These are phyloP conservation scores for Leucophenga montana DNA, from an alignment of 2,888 invertebrate genomes.

Conservation along the genomic window DNA sequence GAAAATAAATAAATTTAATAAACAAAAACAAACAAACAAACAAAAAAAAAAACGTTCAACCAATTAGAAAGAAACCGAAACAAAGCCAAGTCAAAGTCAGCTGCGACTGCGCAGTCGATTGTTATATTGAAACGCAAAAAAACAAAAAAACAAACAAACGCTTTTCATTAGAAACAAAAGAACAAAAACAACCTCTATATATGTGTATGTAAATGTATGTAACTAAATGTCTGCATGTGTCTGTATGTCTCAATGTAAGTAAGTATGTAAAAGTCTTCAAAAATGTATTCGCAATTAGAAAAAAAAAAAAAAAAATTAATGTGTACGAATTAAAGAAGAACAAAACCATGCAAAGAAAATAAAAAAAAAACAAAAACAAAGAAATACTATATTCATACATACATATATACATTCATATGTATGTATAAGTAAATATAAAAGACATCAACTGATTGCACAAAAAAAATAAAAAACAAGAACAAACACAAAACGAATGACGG, in stretches of 20 bases:
- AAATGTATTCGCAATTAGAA: conserved; percentile 34
- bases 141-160: not conserved
- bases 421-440: no score
- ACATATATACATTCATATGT: no score
- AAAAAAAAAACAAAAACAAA: not conserved
- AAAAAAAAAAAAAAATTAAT: conserved; percentile 36
- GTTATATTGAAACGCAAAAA: not conserved
- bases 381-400: no score
- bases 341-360: not conserved
- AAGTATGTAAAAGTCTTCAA: no score
- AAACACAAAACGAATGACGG: not conserved
- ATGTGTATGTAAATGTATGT: conserved; percentile 37
- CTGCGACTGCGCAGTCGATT: not conserved
- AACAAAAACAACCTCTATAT: not conserved
- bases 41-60: not conserved
- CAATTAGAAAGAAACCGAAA: not conserved
- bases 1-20: not conserved
- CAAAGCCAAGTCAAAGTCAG: not conserved
- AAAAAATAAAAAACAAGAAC: not conserved
- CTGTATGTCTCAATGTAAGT: conserved; percentile 11
- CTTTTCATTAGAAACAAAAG: not conserved
- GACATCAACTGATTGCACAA: not conserved
- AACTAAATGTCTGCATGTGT: conserved; percentile 30
- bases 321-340: not conserved
- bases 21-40: not conserved